Evolutionary conservation across 2,797 vertebrate genomes (phyloP).

Genomic region (Chelmon rostratus): DNA sequence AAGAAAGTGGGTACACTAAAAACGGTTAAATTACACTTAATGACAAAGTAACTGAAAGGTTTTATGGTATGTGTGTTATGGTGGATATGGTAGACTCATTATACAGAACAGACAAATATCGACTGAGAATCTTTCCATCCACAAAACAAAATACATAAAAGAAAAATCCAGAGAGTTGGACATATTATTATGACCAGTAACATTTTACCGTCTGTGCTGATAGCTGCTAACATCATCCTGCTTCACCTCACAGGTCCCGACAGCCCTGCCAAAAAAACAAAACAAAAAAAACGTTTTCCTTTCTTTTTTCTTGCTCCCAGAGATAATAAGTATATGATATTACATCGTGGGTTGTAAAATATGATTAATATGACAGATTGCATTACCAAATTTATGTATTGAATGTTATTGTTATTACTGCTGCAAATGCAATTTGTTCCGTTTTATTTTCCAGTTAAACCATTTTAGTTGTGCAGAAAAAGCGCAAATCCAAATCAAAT

Average conservation of each 20-base stretch:
- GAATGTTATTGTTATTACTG: not conserved
- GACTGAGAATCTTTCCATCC: conserved; percentile 13
- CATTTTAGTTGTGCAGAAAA: conserved; percentile 17
- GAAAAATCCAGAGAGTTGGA: conserved; percentile 14
- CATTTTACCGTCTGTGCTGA: not conserved
- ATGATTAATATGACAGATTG: conserved; percentile 2
- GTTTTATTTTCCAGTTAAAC: conserved; percentile 24
- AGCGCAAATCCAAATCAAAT: conserved; percentile 8
- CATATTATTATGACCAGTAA: not conserved
- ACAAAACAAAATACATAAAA: conserved; percentile 1
- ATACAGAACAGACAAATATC: not conserved
- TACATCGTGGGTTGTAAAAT: not conserved
- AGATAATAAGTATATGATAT: conserved; percentile 22
- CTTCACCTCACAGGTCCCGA: not conserved
- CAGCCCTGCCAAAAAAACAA: conserved; percentile 3
- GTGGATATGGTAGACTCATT: not conserved
- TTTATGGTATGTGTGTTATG: not conserved
- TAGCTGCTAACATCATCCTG: conserved; percentile 13
- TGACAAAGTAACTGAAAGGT: not conserved
- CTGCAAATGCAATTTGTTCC: not conserved
- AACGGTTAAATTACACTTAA: not conserved
- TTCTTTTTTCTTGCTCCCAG: not conserved
- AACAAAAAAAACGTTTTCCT: not conserved
- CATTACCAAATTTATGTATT: not conserved
- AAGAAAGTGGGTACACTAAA: not conserved